These are phyloP conservation scores for Macroglossus sobrinus DNA, from an alignment of 2,113 vertebrate genomes.

Conservation along the genomic window DNA sequence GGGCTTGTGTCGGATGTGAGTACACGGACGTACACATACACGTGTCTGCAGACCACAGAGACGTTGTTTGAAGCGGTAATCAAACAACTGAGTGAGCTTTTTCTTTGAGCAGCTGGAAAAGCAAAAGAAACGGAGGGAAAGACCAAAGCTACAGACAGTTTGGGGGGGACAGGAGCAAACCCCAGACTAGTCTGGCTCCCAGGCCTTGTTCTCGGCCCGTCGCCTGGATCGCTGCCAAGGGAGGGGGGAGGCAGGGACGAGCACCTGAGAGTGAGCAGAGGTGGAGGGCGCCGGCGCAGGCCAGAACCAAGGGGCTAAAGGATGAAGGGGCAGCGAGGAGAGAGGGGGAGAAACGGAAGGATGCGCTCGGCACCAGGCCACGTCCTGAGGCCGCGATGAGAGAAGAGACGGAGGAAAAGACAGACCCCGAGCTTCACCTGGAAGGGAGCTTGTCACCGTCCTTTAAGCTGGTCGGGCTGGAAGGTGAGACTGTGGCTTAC, in stretches of 20 bases:
- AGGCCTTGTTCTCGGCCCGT: not conserved
- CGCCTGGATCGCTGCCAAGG: too few species aligned
- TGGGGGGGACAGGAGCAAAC: not conserved
- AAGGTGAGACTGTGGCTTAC: not conserved
- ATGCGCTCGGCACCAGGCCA: not conserved
- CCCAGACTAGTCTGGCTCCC: not conserved
- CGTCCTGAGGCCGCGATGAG: not conserved
- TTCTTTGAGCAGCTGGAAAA: not conserved
- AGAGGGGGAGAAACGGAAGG: not conserved
- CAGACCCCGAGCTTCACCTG: not conserved
- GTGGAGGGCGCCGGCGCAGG: not conserved
- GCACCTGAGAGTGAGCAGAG: accelerated
- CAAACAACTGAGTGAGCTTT: not conserved
- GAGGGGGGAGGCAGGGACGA: not conserved
- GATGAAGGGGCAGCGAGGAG: not conserved
- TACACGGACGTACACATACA: too few species aligned
- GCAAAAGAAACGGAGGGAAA: not conserved
- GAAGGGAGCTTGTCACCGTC: not conserved
- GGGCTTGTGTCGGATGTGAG: not conserved
- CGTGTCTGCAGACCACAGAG: not conserved
- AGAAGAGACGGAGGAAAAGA: not conserved
- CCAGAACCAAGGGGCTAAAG: not conserved
- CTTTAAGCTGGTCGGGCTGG: not conserved
- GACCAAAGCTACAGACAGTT: not conserved
- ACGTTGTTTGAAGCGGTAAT: not conserved